Base-by-base conservation (phyloP, 2,888 invertebrate species). In the Cremastinae sp. region DNA sequence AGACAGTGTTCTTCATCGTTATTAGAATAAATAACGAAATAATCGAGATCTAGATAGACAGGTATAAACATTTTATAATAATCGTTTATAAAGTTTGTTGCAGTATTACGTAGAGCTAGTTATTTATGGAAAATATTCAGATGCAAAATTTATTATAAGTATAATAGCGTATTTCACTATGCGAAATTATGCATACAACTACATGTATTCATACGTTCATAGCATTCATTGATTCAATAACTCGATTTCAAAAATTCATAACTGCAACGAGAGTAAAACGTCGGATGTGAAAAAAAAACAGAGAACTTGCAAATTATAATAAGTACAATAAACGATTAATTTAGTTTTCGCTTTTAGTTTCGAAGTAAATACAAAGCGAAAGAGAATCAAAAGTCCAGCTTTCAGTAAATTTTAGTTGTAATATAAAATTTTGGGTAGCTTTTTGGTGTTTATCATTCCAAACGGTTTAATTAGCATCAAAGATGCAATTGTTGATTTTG, bases 71-170 rank as follows among this genome's bases (percentile, higher is more conserved):
- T 81, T 81, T 81, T 80, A 73, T 80, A 79, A 79, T 79, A 72
- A 78, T 81, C 73, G 73, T 80, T 81, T 75, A 81, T 64, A 74
- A 76, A 79, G 62, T 81, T 66, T 75, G 78, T 81, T 79, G 75
- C 80, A 81, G 81, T 81, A 81, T 80, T 80, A 79, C 65, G 55
- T 72, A 79, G 73, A 51, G 71, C 71, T 75, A 74, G 68, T 28
- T 20, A 59, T 64, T 66, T 49, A 72, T 61, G 37, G 43, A 69
- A 62, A 79, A 74, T 59, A 76, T 76, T 20, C n/a, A 64, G 64
- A 69, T 72, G 22, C 28, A 56, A 47, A 64, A 72, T 56, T 49
- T 58, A 70, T 58, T 5, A 59, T 61, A 68, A 39, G 45, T 5
- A 28, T 28, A 47, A 49, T 51, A 41, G 41, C 47, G 28, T 74